Conservation (phyloP, 30 jellyfish, hydroid and myxozoan species). For the Hydractinia symbiolongicarpus region DNA sequence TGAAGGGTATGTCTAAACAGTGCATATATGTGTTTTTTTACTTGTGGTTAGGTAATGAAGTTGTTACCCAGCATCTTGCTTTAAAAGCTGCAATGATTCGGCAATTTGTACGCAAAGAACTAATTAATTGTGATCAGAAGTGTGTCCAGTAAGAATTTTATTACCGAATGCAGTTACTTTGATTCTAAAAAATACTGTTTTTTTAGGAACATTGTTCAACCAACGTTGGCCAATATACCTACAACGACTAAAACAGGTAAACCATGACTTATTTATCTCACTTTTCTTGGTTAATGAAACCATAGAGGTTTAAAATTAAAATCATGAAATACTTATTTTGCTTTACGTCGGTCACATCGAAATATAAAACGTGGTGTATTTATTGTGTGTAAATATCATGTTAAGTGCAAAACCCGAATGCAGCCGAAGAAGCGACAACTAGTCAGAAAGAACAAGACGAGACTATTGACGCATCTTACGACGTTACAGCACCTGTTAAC, state of each 20-base stretch:
- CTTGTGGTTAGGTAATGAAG: too few relatives aligned
- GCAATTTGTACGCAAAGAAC: too few relatives aligned
- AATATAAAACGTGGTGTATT: too few relatives aligned
- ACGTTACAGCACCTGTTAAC: conserved; percentile 66
- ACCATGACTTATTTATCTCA: not conserved
- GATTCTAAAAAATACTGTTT: not conserved
- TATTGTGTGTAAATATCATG: too few relatives aligned
- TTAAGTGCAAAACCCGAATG: conserved; percentile 92
- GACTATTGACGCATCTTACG: conserved; percentile 40
- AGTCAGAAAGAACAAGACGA: conserved; percentile 6
- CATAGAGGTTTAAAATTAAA: not conserved
- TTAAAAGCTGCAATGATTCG: too few relatives aligned
- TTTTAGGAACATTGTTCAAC: conserved; percentile 73
- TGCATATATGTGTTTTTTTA: not conserved
- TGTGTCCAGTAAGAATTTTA: too few relatives aligned
- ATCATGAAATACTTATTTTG: too few relatives aligned
- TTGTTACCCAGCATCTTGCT: not conserved
- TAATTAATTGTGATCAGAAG: too few relatives aligned
- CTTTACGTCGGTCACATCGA: too few relatives aligned
- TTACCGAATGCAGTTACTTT: too few relatives aligned
- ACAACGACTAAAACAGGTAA: conserved; percentile 93
- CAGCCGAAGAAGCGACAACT: conserved; percentile 57
- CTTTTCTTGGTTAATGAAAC: not conserved
- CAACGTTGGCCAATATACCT: conserved; percentile 81
- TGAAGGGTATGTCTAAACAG: conserved; percentile 62